Conservation (phyloP, 1,140 invertebrate species). For the Apis cerana region DNA sequence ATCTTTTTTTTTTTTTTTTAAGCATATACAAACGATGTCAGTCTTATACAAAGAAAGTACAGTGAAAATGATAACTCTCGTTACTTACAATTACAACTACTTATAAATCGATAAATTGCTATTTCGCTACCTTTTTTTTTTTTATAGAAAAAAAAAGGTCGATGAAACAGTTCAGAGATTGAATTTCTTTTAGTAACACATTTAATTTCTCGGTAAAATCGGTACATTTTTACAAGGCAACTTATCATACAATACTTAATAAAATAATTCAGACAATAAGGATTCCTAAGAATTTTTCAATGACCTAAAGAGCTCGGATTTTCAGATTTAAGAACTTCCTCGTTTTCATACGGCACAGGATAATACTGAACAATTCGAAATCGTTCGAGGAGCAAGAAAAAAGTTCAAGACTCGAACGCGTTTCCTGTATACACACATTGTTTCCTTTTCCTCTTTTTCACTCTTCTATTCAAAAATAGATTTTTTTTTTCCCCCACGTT, state of each 20-base stretch:
- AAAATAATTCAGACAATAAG: slow-evolving; percentile 66
- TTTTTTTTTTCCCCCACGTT: background rate
- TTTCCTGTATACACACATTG: background rate
- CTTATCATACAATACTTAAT: slow-evolving; percentile 72
- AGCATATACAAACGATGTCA: slow-evolving; percentile 69
- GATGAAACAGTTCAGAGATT: slow-evolving; percentile 60
- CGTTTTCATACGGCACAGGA: slow-evolving; percentile 49
- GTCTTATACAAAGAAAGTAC: slow-evolving; percentile 70
- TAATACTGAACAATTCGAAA: slow-evolving; percentile 50
- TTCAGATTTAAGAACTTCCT: slow-evolving; percentile 46
- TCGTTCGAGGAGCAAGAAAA: slow-evolving; percentile 3
- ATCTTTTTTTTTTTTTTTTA: slow-evolving; percentile 41
- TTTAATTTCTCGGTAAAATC: slow-evolving; percentile 75
- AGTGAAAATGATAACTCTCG: slow-evolving; percentile 65
- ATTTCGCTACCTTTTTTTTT: slow-evolving; percentile 51
- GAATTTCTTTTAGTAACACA: slow-evolving; percentile 71
- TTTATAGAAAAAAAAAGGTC: slow-evolving; percentile 56
- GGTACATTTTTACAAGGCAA: slow-evolving; percentile 76
- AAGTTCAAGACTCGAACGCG: background rate
- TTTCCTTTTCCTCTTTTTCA: background rate
- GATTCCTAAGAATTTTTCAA: slow-evolving; percentile 52
- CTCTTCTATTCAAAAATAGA: slow-evolving; percentile 32
- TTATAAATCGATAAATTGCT: slow-evolving; percentile 53
- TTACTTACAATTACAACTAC: slow-evolving; percentile 64
- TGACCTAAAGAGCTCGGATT: slow-evolving; percentile 54